Percentiles rank a stretch among this genome's conserved stretches.
These are phyloP conservation scores for Tetragonisca angustula DNA, from an alignment of 2,888 invertebrate species.

Conservation along the genomic window DNA sequence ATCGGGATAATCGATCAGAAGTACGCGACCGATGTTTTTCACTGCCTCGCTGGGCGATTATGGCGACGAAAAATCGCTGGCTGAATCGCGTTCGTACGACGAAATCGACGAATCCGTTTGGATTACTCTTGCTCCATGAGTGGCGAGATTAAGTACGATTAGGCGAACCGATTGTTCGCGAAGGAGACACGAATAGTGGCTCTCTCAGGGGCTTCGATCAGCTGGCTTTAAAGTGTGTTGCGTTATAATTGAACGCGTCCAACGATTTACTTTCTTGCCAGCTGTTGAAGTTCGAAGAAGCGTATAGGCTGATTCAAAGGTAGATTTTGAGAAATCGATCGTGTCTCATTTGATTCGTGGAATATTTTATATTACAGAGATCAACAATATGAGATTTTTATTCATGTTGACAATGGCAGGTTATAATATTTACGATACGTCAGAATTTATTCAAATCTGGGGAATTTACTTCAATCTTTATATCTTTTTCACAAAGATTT, in stretches of 20 bases:
- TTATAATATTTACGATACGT: too few species aligned
- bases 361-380: too few species aligned
- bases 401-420: too few species aligned
- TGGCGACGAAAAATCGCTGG: background rate
- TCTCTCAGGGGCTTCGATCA: background rate
- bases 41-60: background rate
- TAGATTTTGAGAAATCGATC: background rate
- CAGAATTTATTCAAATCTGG: too few species aligned
- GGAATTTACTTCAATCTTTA: too few species aligned
- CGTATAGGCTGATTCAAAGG: background rate
- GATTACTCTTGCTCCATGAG: background rate
- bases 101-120: background rate
- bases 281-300: background rate
- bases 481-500: too few species aligned
- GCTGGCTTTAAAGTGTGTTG: background rate
- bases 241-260: background rate
- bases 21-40: slow-evolving; percentile 25
- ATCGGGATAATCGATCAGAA: slow-evolving; percentile 19
- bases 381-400: too few species aligned
- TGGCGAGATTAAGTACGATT: background rate
- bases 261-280: background rate
- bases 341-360: background rate
- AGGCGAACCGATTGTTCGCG: background rate
- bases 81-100: slow-evolving; percentile 10
- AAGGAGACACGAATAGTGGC: background rate